These are phyloP conservation scores for Rhombomys opimus DNA, from an alignment of 2,113 vertebrate species.

Conservation along the genomic window DNA sequence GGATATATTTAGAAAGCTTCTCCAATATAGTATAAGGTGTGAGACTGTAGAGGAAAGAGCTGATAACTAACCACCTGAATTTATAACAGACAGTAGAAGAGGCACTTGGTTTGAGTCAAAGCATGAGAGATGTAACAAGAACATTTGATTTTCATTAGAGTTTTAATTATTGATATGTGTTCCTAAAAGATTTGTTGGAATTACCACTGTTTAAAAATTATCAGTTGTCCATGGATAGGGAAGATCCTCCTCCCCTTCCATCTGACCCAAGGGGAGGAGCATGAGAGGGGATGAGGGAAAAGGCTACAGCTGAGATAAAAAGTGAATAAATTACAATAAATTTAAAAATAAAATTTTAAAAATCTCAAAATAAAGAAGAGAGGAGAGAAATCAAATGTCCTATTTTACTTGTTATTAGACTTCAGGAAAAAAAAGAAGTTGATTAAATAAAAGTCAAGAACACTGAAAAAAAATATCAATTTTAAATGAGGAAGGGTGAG, in stretches of 20 bases:
- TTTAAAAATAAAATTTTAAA: no score
- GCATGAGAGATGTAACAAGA: neutral
- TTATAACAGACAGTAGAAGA: neutral
- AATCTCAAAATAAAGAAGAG: no score
- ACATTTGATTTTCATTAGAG: neutral
- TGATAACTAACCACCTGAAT: neutral
- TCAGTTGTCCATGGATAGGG: no score
- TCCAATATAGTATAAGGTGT: neutral
- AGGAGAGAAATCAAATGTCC: no score
- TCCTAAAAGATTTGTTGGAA: conserved; percentile 23
- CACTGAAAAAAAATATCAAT: neutral
- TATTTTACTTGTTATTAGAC: no score
- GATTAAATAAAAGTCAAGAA: no score
- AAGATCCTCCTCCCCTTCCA: no score
- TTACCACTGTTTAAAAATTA: conserved; percentile 14
- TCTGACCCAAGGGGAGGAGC: no score
- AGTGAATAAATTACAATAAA: no score
- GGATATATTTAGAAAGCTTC: neutral
- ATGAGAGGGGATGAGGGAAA: no score
- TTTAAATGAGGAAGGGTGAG: neutral
- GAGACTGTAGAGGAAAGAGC: neutral
- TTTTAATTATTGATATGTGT: conserved; percentile 22
- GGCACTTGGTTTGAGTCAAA: conserved; percentile 30
- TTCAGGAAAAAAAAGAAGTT: no score
- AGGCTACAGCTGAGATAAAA: no score